These are phyloP conservation scores for Hirtodrosophila cameraria DNA, from an alignment of 2,888 invertebrate genomes.

Conservation along the genomic window DNA sequence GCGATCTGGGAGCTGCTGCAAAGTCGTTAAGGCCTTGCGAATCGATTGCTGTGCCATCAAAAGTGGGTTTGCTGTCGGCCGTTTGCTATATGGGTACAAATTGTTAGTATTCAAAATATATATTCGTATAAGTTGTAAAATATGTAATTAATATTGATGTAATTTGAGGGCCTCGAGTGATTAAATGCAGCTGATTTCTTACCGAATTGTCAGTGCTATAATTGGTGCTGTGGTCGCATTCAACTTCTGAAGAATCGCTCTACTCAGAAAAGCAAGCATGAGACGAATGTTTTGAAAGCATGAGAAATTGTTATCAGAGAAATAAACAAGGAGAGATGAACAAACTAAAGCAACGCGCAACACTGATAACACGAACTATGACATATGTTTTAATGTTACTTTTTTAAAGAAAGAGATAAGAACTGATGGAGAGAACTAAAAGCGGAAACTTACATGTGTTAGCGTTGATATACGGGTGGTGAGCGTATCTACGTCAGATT, in stretches of 20 bases:
- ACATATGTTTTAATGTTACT: conserved; percentile 32
- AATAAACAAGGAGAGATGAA: conserved; percentile 44
- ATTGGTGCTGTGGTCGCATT: conserved; percentile 87
- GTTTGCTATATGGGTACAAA: conserved; percentile 65
- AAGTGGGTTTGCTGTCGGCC: conserved; percentile 81
- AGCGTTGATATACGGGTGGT: conserved; percentile 85
- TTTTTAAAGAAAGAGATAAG: conserved; percentile 28
- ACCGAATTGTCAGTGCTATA: conserved; percentile 88
- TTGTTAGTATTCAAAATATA: neutral
- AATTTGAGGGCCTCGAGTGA: neutral
- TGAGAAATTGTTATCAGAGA: conserved; percentile 60
- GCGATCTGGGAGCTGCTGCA: conserved; percentile 81
- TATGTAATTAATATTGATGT: neutral
- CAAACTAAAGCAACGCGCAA: conserved; percentile 30
- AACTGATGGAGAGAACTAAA: neutral
- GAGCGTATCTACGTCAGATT: conserved; percentile 84
- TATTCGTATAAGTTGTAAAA: neutral
- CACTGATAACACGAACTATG: conserved; percentile 44
- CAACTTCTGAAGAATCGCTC: conserved; percentile 88
- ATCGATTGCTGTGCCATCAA: conserved; percentile 85
- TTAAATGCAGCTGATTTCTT: conserved; percentile 79
- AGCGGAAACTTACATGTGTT: conserved; percentile 85
- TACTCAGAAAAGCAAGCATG: conserved; percentile 64
- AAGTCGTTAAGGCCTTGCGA: conserved; percentile 81
- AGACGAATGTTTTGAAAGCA: conserved; percentile 50